Percentiles rank a stretch among this genome's conserved stretches.
Conservation (phyloP, 53 echinoderm and acorn worm genomes). For the Holothuria scabra region DNA sequence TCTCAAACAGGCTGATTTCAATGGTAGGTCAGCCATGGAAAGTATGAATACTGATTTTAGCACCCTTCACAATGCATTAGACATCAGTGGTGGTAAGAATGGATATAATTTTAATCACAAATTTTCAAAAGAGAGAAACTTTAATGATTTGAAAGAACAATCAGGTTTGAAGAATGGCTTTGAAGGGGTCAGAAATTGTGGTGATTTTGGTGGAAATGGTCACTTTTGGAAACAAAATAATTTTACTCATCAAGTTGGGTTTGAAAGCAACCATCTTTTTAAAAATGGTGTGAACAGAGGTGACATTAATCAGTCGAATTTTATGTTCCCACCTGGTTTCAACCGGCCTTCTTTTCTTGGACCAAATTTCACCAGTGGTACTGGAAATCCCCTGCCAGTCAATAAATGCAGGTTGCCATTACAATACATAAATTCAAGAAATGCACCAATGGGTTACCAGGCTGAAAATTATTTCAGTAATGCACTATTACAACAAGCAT, state of each 20-base stretch:
- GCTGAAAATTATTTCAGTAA: not conserved
- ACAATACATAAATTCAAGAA: not conserved
- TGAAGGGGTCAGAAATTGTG: constrained; percentile 12
- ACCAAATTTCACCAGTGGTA: not conserved
- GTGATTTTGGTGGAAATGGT: constrained; percentile 23
- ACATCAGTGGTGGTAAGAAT: not conserved
- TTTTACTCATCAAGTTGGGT: not conserved
- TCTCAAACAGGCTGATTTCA: constrained; percentile 3
- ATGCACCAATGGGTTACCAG: not conserved
- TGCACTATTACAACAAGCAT: constrained; percentile 36
- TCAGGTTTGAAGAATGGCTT: not conserved
- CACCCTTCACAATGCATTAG: not conserved
- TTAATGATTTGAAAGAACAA: too few relatives aligned
- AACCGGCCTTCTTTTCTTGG: constrained; percentile 12
- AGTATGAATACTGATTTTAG: too few relatives aligned
- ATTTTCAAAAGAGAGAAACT: too few relatives aligned
- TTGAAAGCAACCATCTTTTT: not conserved
- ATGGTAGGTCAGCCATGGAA: not conserved
- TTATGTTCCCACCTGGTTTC: not conserved
- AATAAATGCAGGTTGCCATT: not conserved
- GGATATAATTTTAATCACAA: not conserved
- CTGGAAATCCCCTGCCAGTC: not conserved
- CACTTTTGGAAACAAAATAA: constrained; percentile 5
- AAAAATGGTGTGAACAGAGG: not conserved
- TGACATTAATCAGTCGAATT: constrained; percentile 2